A percentile compares a stretch with the other conserved stretches of the same genome.
phyloP scores from a whole-genome alignment of 2,888 invertebrate genomes.

The Leptopterna dolabrata region DNA sequence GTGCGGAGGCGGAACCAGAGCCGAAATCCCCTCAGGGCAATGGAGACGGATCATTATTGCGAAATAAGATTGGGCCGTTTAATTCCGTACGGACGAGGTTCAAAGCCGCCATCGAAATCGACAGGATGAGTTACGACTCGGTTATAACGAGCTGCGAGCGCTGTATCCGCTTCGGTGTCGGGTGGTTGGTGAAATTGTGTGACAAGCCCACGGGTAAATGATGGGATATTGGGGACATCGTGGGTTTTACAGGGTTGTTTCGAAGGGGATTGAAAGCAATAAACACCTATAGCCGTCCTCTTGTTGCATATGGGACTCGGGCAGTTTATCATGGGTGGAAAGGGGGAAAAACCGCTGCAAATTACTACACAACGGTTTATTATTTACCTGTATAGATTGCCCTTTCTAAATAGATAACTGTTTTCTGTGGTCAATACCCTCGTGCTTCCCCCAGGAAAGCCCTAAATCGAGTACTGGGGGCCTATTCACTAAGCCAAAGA shows the following conservation, averaged over 20 bases:
- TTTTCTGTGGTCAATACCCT: too few species aligned
- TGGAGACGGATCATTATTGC: not conserved
- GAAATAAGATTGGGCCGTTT: not conserved
- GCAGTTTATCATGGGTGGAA: too few species aligned
- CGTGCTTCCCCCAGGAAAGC: too few species aligned
- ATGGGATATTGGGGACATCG: not conserved
- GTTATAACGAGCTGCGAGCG: not conserved
- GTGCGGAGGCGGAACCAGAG: not conserved
- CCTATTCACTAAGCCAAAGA: too few species aligned
- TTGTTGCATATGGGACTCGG: too few species aligned
- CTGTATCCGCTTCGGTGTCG: not conserved
- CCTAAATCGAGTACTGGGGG: too few species aligned
- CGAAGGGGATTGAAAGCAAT: not conserved
- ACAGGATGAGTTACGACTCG: not conserved
- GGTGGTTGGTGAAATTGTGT: not conserved
- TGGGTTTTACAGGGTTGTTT: not conserved
- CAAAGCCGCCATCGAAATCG: not conserved
- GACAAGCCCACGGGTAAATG: not conserved
- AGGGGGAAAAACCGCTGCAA: too few species aligned
- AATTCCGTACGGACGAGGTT: not conserved
- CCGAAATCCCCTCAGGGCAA: not conserved
- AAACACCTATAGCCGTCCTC: not conserved
- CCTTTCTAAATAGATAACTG: too few species aligned
- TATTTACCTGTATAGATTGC: too few species aligned
- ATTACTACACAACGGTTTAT: too few species aligned